phyloP scores from a whole-genome alignment of 1,140 invertebrate genomes.

The Aphaenogaster floridana region DNA sequence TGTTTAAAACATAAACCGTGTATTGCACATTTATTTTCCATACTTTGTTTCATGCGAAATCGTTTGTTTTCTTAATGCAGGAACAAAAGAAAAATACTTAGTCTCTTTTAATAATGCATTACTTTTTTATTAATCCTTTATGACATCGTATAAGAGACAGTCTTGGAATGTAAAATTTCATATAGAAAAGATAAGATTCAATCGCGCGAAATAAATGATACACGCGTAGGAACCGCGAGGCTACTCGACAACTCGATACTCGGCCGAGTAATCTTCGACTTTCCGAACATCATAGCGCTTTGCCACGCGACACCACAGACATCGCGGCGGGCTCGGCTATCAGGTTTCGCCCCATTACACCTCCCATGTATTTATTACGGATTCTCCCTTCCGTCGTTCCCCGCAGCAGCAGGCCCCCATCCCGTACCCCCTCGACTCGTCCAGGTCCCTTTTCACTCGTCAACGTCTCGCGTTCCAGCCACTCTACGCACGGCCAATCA shows the following conservation, averaged over 20 bases:
- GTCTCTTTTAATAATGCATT: background rate
- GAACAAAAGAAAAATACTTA: background rate
- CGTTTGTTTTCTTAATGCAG: no score
- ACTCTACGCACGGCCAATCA: slow-evolving; percentile 65
- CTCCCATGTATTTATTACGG: slow-evolving; percentile 73
- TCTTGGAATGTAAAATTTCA: background rate
- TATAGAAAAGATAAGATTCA: background rate
- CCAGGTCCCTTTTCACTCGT: slow-evolving; percentile 70
- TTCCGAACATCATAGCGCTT: slow-evolving; percentile 18
- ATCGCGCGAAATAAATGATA: background rate
- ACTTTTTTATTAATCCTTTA: background rate
- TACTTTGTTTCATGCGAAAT: background rate
- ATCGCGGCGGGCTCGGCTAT: slow-evolving; percentile 62
- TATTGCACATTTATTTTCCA: background rate
- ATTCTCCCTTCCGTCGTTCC: slow-evolving; percentile 50
- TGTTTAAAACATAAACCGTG: background rate
- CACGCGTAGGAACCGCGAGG: background rate
- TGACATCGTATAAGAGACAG: background rate
- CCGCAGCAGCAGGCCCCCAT: background rate
- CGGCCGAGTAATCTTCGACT: slow-evolving; percentile 19
- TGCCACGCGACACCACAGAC: slow-evolving; percentile 66
- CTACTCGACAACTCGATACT: slow-evolving; percentile 9
- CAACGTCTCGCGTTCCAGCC: slow-evolving; percentile 74
- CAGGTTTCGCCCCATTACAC: slow-evolving; percentile 72
- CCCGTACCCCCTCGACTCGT: slow-evolving; percentile 25